These are phyloP conservation scores for Deilephila porcellus DNA, from an alignment of 2,888 invertebrate genomes.

Conservation along the genomic window DNA sequence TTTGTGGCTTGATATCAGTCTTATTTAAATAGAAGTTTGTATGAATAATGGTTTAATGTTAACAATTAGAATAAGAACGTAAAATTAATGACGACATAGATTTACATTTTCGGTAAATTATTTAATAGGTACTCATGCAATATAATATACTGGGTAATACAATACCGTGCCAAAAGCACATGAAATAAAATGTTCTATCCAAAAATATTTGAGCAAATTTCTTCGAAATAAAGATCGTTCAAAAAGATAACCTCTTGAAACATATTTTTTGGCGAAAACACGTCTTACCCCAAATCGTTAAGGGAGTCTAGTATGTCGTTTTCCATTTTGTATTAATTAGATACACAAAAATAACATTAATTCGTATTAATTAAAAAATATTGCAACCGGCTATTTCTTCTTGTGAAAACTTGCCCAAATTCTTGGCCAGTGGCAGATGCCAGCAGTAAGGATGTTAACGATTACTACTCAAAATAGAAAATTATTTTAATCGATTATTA, in stretches of 20 bases:
- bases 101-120: no score
- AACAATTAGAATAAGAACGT: no score
- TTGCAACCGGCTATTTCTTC: constrained; percentile 1
- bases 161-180: no score
- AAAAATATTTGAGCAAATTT: background rate
- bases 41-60: no score
- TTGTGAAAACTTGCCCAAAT: background rate
- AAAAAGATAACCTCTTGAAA: constrained; percentile 35
- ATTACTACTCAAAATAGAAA: background rate
- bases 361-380: background rate
- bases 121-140: no score
- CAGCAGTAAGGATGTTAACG: background rate
- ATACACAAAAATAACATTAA: background rate
- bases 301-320: constrained; percentile 86
- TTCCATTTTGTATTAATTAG: constrained; percentile 73
- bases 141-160: no score
- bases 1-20: no score
- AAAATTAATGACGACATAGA: no score
- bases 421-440: constrained; percentile 7
- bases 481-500: background rate
- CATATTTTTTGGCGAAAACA: constrained; percentile 11
- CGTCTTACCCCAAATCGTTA: constrained; percentile 85
- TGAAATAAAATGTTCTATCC: no score
- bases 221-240: background rate
- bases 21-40: no score